phyloP scores from a whole-genome alignment of 1,140 invertebrate genomes.

The Drosophila sucinea region DNA sequence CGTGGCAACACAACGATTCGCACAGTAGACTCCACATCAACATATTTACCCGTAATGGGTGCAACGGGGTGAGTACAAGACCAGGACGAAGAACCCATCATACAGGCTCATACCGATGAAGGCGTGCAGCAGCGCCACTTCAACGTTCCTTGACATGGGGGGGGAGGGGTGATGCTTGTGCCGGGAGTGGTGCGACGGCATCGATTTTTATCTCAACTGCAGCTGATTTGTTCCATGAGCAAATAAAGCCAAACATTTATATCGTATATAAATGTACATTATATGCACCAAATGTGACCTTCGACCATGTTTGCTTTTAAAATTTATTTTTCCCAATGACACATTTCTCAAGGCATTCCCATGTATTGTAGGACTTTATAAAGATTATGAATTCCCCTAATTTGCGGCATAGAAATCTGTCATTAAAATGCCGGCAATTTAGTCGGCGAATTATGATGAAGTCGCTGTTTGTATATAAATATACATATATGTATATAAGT shows the following conservation, averaged over 20 bases:
- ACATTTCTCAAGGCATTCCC: constrained; percentile 37
- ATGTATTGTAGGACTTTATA: neutral
- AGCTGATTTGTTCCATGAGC: constrained; percentile 53
- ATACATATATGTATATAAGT: constrained; percentile 4
- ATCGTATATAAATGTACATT: constrained; percentile 16
- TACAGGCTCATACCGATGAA: constrained; percentile 11
- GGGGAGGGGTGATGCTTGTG: neutral
- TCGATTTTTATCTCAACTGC: constrained; percentile 73
- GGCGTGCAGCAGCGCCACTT: constrained; percentile 47
- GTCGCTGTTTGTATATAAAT: constrained; percentile 20
- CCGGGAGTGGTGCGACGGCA: constrained; percentile 39
- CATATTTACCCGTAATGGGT: constrained; percentile 73
- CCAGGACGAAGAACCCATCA: neutral
- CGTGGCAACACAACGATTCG: constrained; percentile 81
- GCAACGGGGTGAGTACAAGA: constrained; percentile 56
- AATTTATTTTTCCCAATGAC: constrained; percentile 37
- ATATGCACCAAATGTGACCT: constrained; percentile 45
- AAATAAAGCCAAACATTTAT: constrained; percentile 13
- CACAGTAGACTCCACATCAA: constrained; percentile 80
- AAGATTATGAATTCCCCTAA: constrained; percentile 4
- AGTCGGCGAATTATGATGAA: constrained; percentile 52
- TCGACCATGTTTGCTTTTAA: constrained; percentile 37
- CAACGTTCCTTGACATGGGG: constrained; percentile 49
- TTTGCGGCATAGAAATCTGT: constrained; percentile 41
- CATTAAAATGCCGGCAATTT: constrained; percentile 57